Base-by-base conservation (phyloP, 2,888 invertebrate genomes). In the Himalopsyche tibetana region DNA sequence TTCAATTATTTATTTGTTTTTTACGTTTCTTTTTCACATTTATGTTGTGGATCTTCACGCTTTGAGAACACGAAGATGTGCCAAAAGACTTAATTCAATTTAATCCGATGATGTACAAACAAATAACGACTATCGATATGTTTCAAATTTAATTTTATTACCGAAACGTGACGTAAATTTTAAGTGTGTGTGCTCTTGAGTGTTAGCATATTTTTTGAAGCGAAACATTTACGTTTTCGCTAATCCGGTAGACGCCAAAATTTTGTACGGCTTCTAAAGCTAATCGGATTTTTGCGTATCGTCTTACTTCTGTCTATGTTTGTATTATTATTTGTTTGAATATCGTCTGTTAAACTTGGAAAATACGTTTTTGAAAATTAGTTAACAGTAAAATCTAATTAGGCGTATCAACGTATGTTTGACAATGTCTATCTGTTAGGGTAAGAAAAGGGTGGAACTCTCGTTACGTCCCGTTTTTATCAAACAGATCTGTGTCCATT, bases 161-260 rank as follows among this genome's bases (percentile, higher is more conserved):
- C 19, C 11, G 28, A 63, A 63, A 63, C 63, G 63, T 63, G 63
- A 63, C 9, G 19, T 19, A 63, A 63, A 9, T n/a, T 11, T 11
- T 3, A 2, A 4, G n/a, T 63, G 63, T 63, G 28, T 63, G 63
- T 63, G 63, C n/a, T 63, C 19, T 63, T 63, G 28, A 63, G 11
- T 63, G 63, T 63, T 19, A 4, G n/a, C 28, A 28, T 28, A 11
- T 63, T 63, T 63, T 63, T n/a, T 5, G 15, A 63, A 19, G 63
- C 63, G 19, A 63, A 63, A 63, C 63, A 19, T 63, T 63, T 19
- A 63, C n/a, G 19, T 63, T 63, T 63, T 63, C 11, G 63, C 63
- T 63, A 63, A 63, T 63, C 1, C 63, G 11, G 19, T 63, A n/a
- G 9, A 63, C n/a, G n/a, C n/a, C 17, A n/a, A 11, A 19, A 63